Base-by-base conservation (phyloP, 2,797 vertebrate genomes). In the Hyperoplus lanceolatus region DNA sequence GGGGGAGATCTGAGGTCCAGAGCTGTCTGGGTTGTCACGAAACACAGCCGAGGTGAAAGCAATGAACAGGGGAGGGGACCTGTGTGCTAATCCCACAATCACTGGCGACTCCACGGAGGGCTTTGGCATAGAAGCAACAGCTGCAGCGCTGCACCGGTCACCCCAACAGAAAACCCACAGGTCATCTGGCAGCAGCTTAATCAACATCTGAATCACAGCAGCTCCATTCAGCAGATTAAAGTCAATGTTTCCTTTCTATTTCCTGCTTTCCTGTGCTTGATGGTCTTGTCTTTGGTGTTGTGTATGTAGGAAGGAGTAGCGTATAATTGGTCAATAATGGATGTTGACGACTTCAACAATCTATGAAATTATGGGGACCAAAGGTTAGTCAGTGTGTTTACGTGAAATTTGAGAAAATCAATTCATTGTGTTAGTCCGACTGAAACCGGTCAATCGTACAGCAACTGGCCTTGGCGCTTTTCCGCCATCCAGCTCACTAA, bases 121-220 rank as follows among this genome's bases (percentile, higher is more conserved):
- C 79, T 90, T 93, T 89, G 83, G 91, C 89, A 92, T 90, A 82
- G 93, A 90, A 90, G 91, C 88, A 94, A 92, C 94, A 94, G 93
- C 91, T 96, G 88, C 90, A 87, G 80, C 43, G 78, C 84, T 93
- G 87, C 45, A 57, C 81, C 54, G 88, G 91, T 95, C 88, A 93
- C 85, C 29, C 90, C 84, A 79, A 85, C 82, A 87, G 81, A 93
- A 88, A 93, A 29, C 29, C 82, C 81, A 49, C 71, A 87, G 91
- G 91, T 94, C 92, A 90, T 83, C 87, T 92, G 88, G 87, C 92
- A 86, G 93, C 68, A 81, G 89, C 95, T 96, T 95, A 96, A 97
- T 94, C 90, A 94, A 94, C 94, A 95, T 92, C 93, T 79, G 91
- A 95, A 96, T 96, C 89, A 88, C 85, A 92, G 79, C 84, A 92